Base-by-base conservation (phyloP, 2,888 invertebrate genomes). In the Digitonthophagus gazella region DNA sequence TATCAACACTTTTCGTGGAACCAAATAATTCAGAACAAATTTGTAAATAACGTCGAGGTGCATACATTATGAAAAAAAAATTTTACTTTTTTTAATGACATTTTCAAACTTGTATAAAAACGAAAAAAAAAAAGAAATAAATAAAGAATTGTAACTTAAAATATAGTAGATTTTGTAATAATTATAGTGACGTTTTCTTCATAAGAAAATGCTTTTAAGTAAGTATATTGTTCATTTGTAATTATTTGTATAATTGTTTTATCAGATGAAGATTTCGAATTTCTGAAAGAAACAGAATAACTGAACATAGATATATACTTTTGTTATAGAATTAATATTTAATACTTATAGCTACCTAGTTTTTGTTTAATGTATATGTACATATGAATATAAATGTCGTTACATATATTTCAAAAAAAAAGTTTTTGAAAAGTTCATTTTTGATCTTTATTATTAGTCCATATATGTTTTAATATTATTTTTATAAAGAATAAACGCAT, bases 171-270 rank as follows among this genome's bases (percentile, higher is more conserved):
- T 81, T 81, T 81, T 81, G 79, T 80, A 81, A 44, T 79, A 78
- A 77, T 75, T 70, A 72, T 69, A 72, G 77, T 76, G 73, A 76
- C 75, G 77, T 77, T 79, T 77, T 81, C 81, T 81, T 82, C 80
- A 81, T 81, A 82, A 82, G 81, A 81, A 81, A 81, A 80, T 79
- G 77, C 79, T 80, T 80, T 68, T 78, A 78, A 79, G 75, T 69
- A 73, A 73, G 71, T 72, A 79, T 79, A 80, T 80, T 81, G 78
- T 78, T 78, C 77, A 77, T 78, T 79, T 81, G 80, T 81, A 81
- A 82, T 80, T 81, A 82, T 79, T 80, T 82, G 81, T 82, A 82
- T 78, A 80, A 79, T 81, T 81, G 79, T 80, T 81, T 81, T 77
- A 79, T 65, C 65, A 67, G 55, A 58, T 68, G 64, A 61, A 67